These are phyloP conservation scores for Crossaster papposus DNA, from an alignment of 53 echinoderm and acorn worm genomes.

Conservation along the genomic window DNA sequence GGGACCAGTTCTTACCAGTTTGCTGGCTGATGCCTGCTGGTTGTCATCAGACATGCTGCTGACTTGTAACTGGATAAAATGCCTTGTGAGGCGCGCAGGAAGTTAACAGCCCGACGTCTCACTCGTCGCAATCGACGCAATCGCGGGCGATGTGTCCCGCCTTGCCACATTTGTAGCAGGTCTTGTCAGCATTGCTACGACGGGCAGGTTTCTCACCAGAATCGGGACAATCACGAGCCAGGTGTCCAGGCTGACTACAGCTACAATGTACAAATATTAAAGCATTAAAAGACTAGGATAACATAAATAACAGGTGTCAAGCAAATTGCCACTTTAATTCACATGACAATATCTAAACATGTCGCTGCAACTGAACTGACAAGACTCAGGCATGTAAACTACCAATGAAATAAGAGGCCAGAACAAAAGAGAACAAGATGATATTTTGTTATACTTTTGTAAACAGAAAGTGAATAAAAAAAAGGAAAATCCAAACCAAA, in stretches of 20 bases:
- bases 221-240: conserved; percentile 71
- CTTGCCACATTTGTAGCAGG: conserved; percentile 52
- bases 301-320: background rate
- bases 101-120: conserved; percentile 44
- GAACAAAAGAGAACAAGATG: too few species aligned
- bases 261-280: conserved; percentile 17
- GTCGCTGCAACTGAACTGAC: too few species aligned
- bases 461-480: too few species aligned
- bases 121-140: conserved; percentile 49
- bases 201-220: background rate
- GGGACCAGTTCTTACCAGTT: conserved; percentile 36
- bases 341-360: too few species aligned
- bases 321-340: background rate
- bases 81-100: conserved; percentile 62
- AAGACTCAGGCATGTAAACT: too few species aligned
- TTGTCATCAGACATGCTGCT: conserved; percentile 18
- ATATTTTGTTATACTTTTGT: too few species aligned
- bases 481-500: too few species aligned
- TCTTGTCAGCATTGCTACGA: conserved; percentile 54
- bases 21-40: conserved; percentile 28
- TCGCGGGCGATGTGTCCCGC: conserved; percentile 72
- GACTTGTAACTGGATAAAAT: conserved; percentile 53
- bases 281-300: background rate
- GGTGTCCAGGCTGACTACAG: conserved; percentile 68
- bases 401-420: too few species aligned